Evolutionary conservation across 1,140 invertebrate species (phyloP).

Genomic region (Drosophila micromelanica): DNA sequence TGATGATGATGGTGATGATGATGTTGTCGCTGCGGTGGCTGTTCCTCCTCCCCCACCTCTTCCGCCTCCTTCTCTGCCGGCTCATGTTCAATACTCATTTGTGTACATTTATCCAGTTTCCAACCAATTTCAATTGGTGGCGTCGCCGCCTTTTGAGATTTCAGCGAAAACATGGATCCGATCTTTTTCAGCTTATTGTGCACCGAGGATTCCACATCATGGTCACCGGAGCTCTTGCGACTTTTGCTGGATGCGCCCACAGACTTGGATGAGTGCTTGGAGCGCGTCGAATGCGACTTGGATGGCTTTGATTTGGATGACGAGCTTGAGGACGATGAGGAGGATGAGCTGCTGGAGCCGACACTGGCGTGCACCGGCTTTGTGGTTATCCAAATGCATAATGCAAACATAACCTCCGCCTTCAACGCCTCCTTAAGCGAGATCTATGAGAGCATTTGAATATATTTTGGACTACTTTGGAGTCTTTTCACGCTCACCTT

Average conservation of each 20-base stretch:
- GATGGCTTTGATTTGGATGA: constrained; percentile 56
- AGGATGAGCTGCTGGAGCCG: constrained; percentile 50
- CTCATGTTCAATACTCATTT: constrained; percentile 41
- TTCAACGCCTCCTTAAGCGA: constrained; percentile 86
- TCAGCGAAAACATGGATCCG: constrained; percentile 77
- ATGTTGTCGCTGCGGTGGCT: constrained; percentile 39
- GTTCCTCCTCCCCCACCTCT: constrained; percentile 1
- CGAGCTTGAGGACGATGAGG: constrained; percentile 42
- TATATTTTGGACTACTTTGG: constrained; percentile 15
- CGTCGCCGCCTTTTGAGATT: constrained; percentile 55
- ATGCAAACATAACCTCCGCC: constrained; percentile 86
- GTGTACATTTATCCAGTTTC: constrained; percentile 65
- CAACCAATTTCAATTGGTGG: constrained; percentile 50
- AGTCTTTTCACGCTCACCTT: constrained; percentile 62
- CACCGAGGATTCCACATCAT: constrained; percentile 61
- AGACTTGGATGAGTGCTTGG: constrained; percentile 70
- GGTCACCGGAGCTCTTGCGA: constrained; percentile 50
- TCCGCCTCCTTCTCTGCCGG: constrained; percentile 1
- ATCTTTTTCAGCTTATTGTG: constrained; percentile 74
- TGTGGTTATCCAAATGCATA: constrained; percentile 85
- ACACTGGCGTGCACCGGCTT: constrained; percentile 74
- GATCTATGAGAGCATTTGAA: constrained; percentile 72
- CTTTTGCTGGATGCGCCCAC: constrained; percentile 69
- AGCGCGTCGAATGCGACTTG: constrained; percentile 52
- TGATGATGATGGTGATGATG: constrained; percentile 60